phyloP scores from a whole-genome alignment of 2,113 vertebrate species.

The Ahaetulla prasina region DNA sequence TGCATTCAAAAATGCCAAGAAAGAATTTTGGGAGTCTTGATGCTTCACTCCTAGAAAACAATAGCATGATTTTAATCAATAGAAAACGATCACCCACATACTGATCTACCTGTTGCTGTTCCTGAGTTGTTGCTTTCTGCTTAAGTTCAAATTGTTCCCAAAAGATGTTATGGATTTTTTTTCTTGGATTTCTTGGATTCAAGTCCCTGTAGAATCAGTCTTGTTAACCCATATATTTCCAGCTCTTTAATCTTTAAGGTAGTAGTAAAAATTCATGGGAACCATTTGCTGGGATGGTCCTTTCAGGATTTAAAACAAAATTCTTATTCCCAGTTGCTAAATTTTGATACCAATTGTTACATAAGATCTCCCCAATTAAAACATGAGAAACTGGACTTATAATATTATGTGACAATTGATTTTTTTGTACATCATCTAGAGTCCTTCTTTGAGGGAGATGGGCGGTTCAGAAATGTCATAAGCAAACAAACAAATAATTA shows the following conservation, averaged over 20 bases:
- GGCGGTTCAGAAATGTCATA: too few relatives aligned
- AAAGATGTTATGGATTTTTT: neutral
- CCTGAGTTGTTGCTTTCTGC: neutral
- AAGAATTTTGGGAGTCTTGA: slow-evolving; percentile 98
- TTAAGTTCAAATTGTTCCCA: neutral
- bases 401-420: neutral
- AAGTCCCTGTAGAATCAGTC: neutral
- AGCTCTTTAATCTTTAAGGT: neutral
- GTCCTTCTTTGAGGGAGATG: neutral
- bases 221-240: neutral
- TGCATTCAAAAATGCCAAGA: slow-evolving; percentile 97
- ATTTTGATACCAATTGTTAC: neutral
- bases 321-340: neutral
- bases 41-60: slow-evolving; percentile 93
- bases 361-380: neutral
- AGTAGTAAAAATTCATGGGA: neutral
- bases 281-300: neutral
- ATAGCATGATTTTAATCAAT: slow-evolving; percentile 71
- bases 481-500: too few relatives aligned
- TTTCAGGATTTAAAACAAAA: neutral
- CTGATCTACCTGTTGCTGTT: neutral
- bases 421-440: neutral
- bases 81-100: slow-evolving; percentile 29
- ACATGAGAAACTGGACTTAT: neutral
- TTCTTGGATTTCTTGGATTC: neutral